Percentiles rank a stretch among this genome's conserved stretches.
These are phyloP conservation scores for Sinhomidia bicolor DNA, from an alignment of 2,888 invertebrate species.

Conservation along the genomic window DNA sequence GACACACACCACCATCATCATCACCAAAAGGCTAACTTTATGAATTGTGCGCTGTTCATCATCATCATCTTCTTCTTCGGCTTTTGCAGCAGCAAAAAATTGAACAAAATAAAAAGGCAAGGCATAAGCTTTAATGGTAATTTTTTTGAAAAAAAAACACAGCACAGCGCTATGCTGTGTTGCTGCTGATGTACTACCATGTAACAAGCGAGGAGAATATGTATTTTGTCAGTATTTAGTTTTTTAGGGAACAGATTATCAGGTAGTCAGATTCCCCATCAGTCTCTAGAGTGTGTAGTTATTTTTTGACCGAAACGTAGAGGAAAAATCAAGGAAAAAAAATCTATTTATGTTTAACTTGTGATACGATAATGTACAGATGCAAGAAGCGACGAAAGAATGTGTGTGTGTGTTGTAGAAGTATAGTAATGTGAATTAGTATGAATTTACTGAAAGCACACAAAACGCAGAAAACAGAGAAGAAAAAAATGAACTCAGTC, in stretches of 20 bases:
- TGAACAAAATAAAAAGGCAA: conserved; percentile 37
- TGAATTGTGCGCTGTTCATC: no score
- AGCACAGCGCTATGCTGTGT: no score
- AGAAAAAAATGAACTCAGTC: conserved; percentile 35
- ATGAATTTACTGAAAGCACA: conserved; percentile 31
- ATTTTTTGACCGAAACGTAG: neutral
- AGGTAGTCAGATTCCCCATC: conserved; percentile 43
- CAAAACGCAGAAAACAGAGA: conserved; percentile 3
- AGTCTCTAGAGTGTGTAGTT: no score
- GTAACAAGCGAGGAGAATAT: conserved; percentile 43
- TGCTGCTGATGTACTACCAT: conserved; percentile 44
- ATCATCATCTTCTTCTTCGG: no score
- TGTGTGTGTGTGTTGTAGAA: neutral
- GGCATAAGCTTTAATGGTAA: conserved; percentile 15
- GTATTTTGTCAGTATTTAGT: conserved; percentile 54
- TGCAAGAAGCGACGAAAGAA: no score
- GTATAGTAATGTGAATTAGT: neutral
- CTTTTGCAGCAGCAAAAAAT: conserved; percentile 36
- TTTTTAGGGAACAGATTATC: conserved; percentile 58
- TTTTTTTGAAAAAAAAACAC: no score
- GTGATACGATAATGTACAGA: conserved; percentile 19
- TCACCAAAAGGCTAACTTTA: no score
- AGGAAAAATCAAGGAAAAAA: neutral
- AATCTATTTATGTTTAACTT: no score
- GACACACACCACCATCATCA: conserved; percentile 38